Percentiles rank a stretch among this genome's conserved stretches.
These are phyloP conservation scores for Petrocephalus zakoni DNA, from an alignment of 2,113 vertebrate species.

Conservation along the genomic window DNA sequence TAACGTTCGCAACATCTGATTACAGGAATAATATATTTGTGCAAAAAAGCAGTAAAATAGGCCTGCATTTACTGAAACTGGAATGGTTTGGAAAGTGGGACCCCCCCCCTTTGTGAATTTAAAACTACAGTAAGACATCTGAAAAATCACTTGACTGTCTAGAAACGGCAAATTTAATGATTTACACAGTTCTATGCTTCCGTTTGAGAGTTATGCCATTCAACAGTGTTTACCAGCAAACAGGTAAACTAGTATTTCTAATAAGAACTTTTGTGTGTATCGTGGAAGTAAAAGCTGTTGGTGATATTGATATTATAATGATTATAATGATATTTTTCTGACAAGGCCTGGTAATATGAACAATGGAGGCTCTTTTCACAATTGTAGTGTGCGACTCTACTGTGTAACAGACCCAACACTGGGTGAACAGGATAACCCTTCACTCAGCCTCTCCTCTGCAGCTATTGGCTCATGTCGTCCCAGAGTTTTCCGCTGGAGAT, in stretches of 20 bases:
- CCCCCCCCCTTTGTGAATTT: background rate
- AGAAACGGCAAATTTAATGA: background rate
- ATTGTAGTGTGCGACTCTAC: background rate
- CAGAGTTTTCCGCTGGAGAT: slow-evolving; percentile 53
- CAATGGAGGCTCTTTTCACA: background rate
- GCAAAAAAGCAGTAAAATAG: slow-evolving; percentile 9
- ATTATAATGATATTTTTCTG: background rate
- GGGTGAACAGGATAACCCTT: background rate
- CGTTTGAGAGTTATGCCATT: background rate
- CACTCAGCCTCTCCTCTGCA: slow-evolving; percentile 14
- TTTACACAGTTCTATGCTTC: background rate
- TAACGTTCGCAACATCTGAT: background rate
- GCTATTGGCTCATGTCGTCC: slow-evolving; percentile 46
- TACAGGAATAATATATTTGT: background rate
- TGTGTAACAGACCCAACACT: background rate
- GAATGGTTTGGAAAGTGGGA: background rate
- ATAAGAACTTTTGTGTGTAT: background rate
- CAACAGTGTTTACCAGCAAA: background rate
- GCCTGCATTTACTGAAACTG: background rate
- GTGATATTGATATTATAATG: background rate
- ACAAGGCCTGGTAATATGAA: background rate
- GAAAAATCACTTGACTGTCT: too few relatives aligned
- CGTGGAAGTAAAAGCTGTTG: background rate
- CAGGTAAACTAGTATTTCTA: background rate
- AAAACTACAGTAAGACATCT: background rate